Conservation (phyloP, 2,797 vertebrate genomes). For the Centropyge bicolor region DNA sequence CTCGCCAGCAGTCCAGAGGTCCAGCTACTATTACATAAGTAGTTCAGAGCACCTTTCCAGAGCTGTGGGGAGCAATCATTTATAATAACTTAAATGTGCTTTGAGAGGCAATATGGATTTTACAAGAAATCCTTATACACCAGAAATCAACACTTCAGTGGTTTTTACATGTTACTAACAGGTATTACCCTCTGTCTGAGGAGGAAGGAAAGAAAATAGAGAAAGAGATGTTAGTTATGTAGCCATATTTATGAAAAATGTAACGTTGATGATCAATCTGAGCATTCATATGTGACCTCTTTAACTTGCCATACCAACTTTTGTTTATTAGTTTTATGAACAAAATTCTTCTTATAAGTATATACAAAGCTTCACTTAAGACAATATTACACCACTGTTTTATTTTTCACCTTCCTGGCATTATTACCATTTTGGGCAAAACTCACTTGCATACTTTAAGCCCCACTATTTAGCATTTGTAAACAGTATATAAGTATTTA, state of each 20-base stretch:
- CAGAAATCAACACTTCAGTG: neutral
- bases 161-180: neutral
- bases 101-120: constrained; percentile 16
- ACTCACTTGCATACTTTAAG: neutral
- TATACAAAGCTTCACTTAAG: neutral
- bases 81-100: constrained; percentile 53
- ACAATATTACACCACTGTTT: neutral
- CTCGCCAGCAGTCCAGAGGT: constrained; percentile 24
- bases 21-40: constrained; percentile 40
- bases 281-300: neutral
- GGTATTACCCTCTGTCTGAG: constrained; percentile 3
- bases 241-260: neutral
- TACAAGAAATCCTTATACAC: constrained; percentile 9
- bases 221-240: constrained; percentile 1
- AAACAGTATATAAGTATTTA: neutral
- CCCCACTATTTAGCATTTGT: neutral
- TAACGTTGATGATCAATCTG: neutral
- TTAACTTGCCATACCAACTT: neutral
- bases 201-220: neutral
- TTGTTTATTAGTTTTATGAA: neutral
- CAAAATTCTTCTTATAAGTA: neutral
- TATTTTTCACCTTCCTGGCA: neutral
- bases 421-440: neutral
- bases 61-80: constrained; percentile 47
- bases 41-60: constrained; percentile 38